Conservation (phyloP, 2,888 invertebrate species). For the Myopa testacea region DNA sequence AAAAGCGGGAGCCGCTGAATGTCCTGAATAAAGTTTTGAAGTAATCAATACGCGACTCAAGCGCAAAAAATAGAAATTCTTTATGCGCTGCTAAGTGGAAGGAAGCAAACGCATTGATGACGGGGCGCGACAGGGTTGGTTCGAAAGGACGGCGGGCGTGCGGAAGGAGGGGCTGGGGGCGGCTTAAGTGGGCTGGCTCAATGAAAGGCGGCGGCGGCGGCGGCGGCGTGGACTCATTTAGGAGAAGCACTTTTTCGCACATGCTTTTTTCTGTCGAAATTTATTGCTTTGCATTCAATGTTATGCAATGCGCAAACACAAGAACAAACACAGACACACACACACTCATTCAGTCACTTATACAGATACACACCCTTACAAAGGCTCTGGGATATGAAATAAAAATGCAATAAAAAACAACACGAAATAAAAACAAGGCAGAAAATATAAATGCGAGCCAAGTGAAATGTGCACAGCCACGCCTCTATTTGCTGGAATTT, state of each 20-base stretch:
- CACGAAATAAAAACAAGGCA: neutral
- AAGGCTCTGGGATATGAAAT: neutral
- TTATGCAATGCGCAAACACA: constrained; percentile 3
- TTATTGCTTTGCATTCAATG: constrained; percentile 3
- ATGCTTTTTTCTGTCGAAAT: neutral
- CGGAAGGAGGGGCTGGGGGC: neutral
- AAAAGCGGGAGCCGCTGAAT: neutral
- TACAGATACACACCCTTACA: neutral
- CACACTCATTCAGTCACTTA: neutral
- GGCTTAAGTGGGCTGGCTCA: neutral
- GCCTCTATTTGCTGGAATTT: constrained; percentile 10
- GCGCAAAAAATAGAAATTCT: neutral
- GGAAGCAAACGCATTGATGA: neutral
- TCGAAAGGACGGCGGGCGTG: neutral
- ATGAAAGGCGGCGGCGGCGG: neutral
- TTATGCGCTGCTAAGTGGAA: neutral
- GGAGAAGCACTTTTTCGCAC: neutral
- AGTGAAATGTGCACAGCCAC: constrained; percentile 4
- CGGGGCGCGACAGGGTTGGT: neutral
- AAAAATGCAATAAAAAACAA: neutral
- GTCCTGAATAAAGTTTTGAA: neutral
- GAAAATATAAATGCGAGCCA: neutral
- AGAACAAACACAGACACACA: constrained; percentile 4
- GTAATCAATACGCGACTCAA: constrained; percentile 9
- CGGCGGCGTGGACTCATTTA: neutral